A percentile compares a stretch with the other conserved stretches of the same genome.
These are phyloP conservation scores for Lampropteryx suffumata DNA, from an alignment of 2,888 invertebrate species.

Conservation along the genomic window DNA sequence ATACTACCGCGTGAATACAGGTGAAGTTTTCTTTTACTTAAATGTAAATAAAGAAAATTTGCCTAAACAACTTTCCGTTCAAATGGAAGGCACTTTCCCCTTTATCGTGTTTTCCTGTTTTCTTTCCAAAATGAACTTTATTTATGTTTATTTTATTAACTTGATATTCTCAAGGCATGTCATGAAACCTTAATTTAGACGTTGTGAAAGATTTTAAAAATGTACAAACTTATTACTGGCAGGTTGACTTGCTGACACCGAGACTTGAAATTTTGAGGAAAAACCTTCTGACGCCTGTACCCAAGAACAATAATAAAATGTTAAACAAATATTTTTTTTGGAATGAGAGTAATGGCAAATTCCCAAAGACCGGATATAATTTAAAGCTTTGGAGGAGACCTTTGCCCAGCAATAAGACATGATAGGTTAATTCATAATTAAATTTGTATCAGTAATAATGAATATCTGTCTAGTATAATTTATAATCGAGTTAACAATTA, in stretches of 20 bases:
- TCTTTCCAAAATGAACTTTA: slow-evolving; percentile 50
- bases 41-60: slow-evolving; percentile 59
- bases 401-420: too few species aligned
- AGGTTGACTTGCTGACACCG: too few species aligned
- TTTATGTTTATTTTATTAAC: slow-evolving; percentile 51
- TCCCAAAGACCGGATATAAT: too few species aligned
- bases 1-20: slow-evolving; percentile 42
- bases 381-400: too few species aligned
- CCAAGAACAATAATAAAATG: too few species aligned
- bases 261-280: too few species aligned
- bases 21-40: slow-evolving; percentile 51
- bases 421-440: too few species aligned
- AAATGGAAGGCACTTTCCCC: slow-evolving; percentile 52
- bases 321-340: too few species aligned
- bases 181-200: slow-evolving; percentile 33
- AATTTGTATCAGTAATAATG: too few species aligned
- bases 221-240: too few species aligned
- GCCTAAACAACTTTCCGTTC: slow-evolving; percentile 58
- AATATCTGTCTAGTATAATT: neutral
- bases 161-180: slow-evolving; percentile 37
- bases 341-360: too few species aligned
- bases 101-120: slow-evolving; percentile 55
- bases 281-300: too few species aligned
- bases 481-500: slow-evolving; percentile 11
- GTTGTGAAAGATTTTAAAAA: neutral